phyloP scores from a whole-genome alignment of 2,113 vertebrate genomes.

The Verasper variegatus region DNA sequence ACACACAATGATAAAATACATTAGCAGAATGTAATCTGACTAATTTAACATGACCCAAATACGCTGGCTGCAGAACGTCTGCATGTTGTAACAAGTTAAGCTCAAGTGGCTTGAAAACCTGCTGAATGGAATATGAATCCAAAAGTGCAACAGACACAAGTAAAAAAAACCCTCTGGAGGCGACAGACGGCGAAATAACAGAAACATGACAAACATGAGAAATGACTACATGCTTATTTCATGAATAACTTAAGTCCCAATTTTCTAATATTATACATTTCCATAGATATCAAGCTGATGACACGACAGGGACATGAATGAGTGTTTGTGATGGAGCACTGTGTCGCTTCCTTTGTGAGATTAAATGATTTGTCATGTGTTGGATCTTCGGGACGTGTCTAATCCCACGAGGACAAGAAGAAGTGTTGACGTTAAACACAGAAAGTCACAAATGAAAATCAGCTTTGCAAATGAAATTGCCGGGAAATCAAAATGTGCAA shows the following conservation, averaged over 20 bases:
- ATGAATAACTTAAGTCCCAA: neutral
- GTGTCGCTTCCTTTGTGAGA: neutral
- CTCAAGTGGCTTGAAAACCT: neutral
- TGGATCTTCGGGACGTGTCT: neutral
- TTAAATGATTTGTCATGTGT: neutral
- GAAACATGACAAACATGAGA: neutral
- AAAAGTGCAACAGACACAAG: neutral
- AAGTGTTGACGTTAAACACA: neutral
- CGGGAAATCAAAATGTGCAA: too few species aligned
- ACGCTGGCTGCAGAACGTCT: neutral
- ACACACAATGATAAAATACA: neutral
- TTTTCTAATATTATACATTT: constrained; percentile 2
- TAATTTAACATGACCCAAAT: constrained; percentile 20
- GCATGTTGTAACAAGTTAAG: neutral
- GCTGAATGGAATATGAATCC: neutral
- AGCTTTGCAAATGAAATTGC: constrained; percentile 6
- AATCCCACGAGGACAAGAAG: constrained; percentile 14
- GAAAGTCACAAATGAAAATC: neutral
- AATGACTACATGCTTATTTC: neutral
- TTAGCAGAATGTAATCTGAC: neutral
- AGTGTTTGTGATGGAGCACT: neutral
- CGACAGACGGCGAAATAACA: neutral
- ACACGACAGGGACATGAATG: constrained; percentile 12
- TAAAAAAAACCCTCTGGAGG: neutral
- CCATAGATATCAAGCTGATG: neutral